Percentiles rank a stretch among this genome's conserved stretches.
Evolutionary conservation across 2,797 vertebrate genomes (phyloP).

Genomic region (Rhynchotus rufescens): DNA sequence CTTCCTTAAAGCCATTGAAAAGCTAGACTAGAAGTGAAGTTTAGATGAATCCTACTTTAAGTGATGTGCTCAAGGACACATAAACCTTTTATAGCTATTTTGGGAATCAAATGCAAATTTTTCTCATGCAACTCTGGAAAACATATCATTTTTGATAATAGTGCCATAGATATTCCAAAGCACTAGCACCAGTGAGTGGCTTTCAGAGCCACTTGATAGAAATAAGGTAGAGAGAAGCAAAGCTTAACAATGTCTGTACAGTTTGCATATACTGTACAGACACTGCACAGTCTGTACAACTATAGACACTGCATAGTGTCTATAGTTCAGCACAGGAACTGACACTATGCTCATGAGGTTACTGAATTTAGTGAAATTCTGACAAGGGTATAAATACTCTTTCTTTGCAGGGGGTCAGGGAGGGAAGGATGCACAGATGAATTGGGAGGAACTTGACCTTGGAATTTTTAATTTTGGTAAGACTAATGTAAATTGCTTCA

Average conservation of each 20-base stretch:
- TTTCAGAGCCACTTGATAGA: background rate
- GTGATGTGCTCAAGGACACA: conserved; percentile 31
- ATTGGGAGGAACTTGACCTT: background rate
- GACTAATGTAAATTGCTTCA: too few relatives aligned
- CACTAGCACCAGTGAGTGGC: background rate
- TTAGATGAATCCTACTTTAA: background rate
- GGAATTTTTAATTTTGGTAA: background rate
- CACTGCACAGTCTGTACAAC: too few relatives aligned
- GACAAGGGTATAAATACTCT: background rate
- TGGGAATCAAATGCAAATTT: conserved; percentile 49
- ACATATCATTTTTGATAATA: conserved; percentile 1
- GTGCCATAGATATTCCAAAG: background rate
- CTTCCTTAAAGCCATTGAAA: background rate
- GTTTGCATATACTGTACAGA: background rate
- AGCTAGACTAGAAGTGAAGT: background rate
- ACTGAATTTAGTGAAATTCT: background rate
- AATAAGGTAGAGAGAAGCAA: background rate
- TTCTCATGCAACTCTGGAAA: background rate
- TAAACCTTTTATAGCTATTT: background rate
- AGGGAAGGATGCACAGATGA: too few relatives aligned
- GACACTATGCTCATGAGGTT: background rate
- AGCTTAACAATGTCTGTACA: background rate
- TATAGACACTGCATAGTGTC: too few relatives aligned
- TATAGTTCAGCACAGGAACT: background rate
- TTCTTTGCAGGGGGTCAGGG: background rate